Evolutionary conservation across 2,113 vertebrate genomes (phyloP).

Genomic region (Uria aalge): DNA sequence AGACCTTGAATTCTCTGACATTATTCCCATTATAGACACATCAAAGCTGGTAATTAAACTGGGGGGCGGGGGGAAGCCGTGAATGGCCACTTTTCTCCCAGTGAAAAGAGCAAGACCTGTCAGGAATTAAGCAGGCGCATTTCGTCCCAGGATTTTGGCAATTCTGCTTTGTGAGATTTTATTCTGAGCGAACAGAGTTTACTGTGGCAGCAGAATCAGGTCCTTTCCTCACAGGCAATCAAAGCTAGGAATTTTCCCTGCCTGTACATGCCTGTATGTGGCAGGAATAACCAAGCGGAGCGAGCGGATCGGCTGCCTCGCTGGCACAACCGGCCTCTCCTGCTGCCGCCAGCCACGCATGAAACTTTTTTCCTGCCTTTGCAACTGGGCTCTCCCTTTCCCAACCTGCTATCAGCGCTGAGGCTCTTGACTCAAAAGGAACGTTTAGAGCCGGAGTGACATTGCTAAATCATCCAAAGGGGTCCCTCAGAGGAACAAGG

Average conservation of each 20-base stretch:
- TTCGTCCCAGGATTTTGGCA: not conserved
- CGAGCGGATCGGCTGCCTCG: not conserved
- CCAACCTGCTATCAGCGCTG: not conserved
- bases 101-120: not conserved
- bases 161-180: not conserved
- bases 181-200: not conserved
- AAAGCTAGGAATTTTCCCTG: constrained; percentile 1
- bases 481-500: not conserved
- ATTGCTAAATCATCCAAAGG: not conserved
- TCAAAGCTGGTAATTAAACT: not conserved
- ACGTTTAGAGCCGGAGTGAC: not conserved
- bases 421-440: not conserved
- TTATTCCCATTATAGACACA: not conserved
- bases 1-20: not conserved
- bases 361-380: not conserved
- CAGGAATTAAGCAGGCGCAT: not conserved
- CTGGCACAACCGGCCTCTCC: not conserved
- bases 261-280: not conserved
- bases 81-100: not conserved
- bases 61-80: not conserved
- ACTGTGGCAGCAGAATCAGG: not conserved
- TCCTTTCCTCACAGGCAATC: not conserved
- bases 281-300: not conserved
- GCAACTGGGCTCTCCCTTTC: not conserved
- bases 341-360: not conserved